Base-by-base conservation (phyloP, 2,888 invertebrate species). In the Apodemia mormo region DNA sequence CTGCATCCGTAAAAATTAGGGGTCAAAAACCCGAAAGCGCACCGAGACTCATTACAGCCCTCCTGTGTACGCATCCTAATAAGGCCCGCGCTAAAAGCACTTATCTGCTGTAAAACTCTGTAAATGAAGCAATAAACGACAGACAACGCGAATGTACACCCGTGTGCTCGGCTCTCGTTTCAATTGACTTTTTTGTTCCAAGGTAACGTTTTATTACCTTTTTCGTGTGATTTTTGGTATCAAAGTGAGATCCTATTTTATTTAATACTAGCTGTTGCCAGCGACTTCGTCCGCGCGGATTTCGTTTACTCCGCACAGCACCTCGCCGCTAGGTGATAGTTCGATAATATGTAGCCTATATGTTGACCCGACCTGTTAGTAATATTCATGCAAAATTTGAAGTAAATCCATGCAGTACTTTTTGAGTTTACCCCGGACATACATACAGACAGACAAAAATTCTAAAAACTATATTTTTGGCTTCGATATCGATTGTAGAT, bases 111-210 rank as follows among this genome's bases (percentile, higher is more conserved):
- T 85, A 85, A 22, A 89, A 83, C 85, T 86, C 85, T 85, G 83
- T 82, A 85, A 88, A 90, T 89, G 83, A 87, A 90, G 90, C 86
- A 84, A 88, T 91, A 86, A 88, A 87, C 64, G 67, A 81, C 65
- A 83, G 74, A 81, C 75, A 77, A 79, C 78, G 76, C 76, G 49
- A 52, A 64, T 76, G 74, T 65, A 67, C 70, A 70, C 69, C 54
- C 68, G 70, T 71, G 66, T 68, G 68, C 67, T 33, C 37, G 64
- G n/a, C 64, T 64, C 12, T 64, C 30, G 14, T 33, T 61, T 33
- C 61, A 61, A 33, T 33, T 30, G 30, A 30, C 33, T 61, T 61
- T 33, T 61, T 61, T 61, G 33, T 33, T 61, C 14, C 14, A 33
- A 33, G 6, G 12, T 14, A 61, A 61, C 33, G 61, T 33, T 33